These are phyloP conservation scores for Sebastes paucispinis DNA, from an alignment of 2,797 vertebrate genomes.

Conservation along the genomic window DNA sequence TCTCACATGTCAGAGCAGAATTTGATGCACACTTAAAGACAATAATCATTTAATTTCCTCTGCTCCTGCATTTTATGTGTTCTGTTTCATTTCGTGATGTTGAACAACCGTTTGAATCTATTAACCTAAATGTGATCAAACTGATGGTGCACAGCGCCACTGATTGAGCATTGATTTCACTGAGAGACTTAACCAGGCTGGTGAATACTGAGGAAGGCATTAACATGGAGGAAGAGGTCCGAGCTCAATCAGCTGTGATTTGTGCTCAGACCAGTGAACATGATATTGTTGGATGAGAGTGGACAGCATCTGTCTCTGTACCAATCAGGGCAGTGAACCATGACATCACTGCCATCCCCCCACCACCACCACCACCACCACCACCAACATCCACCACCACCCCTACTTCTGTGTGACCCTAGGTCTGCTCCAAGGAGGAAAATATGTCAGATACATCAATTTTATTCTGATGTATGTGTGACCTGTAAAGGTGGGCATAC, in stretches of 20 bases:
- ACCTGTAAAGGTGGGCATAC: no score
- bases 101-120: background rate
- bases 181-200: background rate
- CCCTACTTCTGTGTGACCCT: background rate
- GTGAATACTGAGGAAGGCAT: conserved; percentile 12
- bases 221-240: background rate
- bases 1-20: background rate
- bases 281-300: conserved; percentile 18
- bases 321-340: conserved; percentile 52
- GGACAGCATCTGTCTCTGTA: conserved; percentile 39
- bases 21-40: background rate
- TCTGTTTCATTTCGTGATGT: background rate
- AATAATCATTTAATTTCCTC: background rate
- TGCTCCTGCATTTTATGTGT: background rate
- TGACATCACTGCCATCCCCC: background rate
- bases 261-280: conserved; percentile 41
- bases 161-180: conserved; percentile 39
- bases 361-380: background rate
- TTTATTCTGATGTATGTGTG: background rate
- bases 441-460: background rate
- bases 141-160: conserved; percentile 1
- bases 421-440: background rate
- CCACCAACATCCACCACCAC: background rate
- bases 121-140: conserved; percentile 8
- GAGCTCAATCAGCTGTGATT: conserved; percentile 37